Percentiles rank a stretch among this genome's conserved stretches.
Evolutionary conservation across 2,113 vertebrate genomes (phyloP).

Genomic region (Leucosticte australis): DNA sequence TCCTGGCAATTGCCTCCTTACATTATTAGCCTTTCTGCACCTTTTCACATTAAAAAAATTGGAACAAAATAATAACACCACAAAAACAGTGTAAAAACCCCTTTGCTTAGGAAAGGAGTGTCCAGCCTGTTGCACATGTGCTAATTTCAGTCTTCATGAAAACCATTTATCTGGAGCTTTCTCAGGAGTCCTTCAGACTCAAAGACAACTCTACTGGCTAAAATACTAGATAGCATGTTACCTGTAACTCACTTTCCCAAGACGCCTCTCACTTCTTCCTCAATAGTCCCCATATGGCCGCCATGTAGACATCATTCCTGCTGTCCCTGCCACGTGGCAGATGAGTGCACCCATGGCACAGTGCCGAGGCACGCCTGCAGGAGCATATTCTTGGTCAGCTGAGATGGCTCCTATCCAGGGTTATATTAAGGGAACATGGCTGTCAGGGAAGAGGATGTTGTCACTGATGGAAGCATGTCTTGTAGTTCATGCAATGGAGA

Average conservation of each 20-base stretch:
- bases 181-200: neutral
- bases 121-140: neutral
- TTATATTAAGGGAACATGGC: neutral
- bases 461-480: neutral
- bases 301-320: neutral
- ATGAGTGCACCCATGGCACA: fast-evolving
- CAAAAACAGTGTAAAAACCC: fast-evolving
- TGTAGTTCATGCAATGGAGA: neutral
- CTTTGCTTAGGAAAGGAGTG: neutral
- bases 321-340: fast-evolving
- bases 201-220: neutral
- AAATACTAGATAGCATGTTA: neutral
- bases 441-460: neutral
- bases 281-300: neutral
- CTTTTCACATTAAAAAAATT: neutral
- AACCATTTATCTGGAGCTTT: neutral
- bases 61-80: neutral
- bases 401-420: neutral
- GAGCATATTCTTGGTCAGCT: neutral
- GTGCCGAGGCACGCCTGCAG: fast-evolving
- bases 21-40: neutral
- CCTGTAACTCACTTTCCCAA: neutral
- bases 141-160: neutral
- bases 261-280: neutral
- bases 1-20: neutral